These are phyloP conservation scores for Dryomyza anilis DNA, from an alignment of 2,888 invertebrate species.

Conservation along the genomic window DNA sequence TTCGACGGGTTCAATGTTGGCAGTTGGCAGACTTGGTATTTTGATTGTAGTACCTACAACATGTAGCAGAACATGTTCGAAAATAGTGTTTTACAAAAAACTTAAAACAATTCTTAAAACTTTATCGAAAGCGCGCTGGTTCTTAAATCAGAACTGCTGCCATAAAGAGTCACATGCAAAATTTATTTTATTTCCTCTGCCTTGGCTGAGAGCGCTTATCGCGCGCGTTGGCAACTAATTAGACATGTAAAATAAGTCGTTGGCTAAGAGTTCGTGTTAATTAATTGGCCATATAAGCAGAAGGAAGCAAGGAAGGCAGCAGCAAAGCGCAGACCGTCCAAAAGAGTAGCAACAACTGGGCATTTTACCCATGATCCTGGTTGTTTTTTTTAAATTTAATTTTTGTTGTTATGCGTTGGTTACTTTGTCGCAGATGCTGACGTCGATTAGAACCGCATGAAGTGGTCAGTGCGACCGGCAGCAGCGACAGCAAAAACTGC, in stretches of 20 bases:
- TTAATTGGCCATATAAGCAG: constrained; percentile 37
- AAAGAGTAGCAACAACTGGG: not conserved
- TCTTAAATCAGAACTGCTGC: no score
- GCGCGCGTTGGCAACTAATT: constrained; percentile 44
- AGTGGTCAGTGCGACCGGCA: not conserved
- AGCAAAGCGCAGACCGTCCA: not conserved
- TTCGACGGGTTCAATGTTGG: no score
- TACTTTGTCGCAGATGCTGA: constrained; percentile 5
- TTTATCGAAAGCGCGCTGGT: no score
- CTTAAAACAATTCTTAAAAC: no score
- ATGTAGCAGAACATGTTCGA: no score
- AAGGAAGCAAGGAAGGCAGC: not conserved
- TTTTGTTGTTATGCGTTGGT: constrained; percentile 38
- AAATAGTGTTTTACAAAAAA: no score
- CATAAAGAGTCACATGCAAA: no score
- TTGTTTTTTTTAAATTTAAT: no score
- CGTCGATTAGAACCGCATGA: not conserved
- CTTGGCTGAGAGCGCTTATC: constrained; percentile 18
- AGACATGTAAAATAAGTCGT: constrained; percentile 46
- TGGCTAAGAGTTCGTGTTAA: constrained; percentile 42
- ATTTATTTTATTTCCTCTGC: not conserved
- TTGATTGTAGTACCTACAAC: no score
- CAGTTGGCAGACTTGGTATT: no score
- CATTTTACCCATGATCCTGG: not conserved
- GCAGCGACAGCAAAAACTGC: not conserved